These are phyloP conservation scores for Climacteris rufus DNA, from an alignment of 2,113 vertebrate genomes.

Conservation along the genomic window DNA sequence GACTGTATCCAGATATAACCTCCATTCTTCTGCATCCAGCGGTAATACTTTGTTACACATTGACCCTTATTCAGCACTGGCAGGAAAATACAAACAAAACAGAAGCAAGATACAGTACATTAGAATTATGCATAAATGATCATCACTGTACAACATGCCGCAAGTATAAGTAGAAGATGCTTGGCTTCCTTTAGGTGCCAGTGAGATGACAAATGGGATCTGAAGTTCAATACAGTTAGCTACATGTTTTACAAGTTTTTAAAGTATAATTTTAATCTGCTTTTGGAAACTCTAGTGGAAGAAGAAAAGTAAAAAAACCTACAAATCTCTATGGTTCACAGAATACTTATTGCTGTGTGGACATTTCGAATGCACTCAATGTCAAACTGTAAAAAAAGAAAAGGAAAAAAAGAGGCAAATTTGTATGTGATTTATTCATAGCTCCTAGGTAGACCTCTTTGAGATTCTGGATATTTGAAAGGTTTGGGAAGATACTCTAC, in stretches of 20 bases:
- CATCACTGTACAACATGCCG: neutral
- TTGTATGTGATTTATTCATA: slow-evolving; percentile 73
- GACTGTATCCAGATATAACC: slow-evolving; percentile 99
- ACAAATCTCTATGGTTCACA: slow-evolving; percentile 50
- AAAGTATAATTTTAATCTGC: slow-evolving; percentile 24
- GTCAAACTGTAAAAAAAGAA: slow-evolving; percentile 44
- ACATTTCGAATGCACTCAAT: slow-evolving; percentile 60
- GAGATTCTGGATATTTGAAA: slow-evolving; percentile 72
- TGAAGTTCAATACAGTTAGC: neutral
- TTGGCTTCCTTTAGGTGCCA: neutral
- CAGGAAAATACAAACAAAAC: slow-evolving; percentile 14
- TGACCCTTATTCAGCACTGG: slow-evolving; percentile 98
- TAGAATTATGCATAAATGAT: neutral
- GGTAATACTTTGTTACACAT: slow-evolving; percentile 97
- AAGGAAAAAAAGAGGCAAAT: slow-evolving; percentile 56
- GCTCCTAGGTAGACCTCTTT: slow-evolving; percentile 68
- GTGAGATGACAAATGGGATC: slow-evolving; percentile 27
- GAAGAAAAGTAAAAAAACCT: slow-evolving; percentile 26
- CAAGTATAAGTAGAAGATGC: neutral
- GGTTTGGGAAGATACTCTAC: slow-evolving; percentile 63
- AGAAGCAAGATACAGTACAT: neutral
- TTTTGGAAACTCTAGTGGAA: slow-evolving; percentile 42
- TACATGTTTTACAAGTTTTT: neutral
- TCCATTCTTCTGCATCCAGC: slow-evolving; percentile 97
- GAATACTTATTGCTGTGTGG: slow-evolving; percentile 59